Evolutionary conservation across 2,113 vertebrate genomes (phyloP).

Genomic region (Hyperoodon ampullatus): DNA sequence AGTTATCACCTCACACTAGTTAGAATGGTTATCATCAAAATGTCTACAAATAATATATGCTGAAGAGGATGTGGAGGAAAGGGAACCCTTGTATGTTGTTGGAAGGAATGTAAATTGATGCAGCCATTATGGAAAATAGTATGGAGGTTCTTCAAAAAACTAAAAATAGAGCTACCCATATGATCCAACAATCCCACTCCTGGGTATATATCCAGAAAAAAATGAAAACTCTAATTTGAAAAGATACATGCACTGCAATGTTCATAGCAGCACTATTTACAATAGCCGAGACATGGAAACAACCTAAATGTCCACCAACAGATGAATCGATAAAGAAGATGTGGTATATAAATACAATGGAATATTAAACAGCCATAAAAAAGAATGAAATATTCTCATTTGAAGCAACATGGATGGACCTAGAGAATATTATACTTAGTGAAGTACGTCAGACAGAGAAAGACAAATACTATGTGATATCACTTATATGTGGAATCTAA

Average conservation of each 20-base stretch:
- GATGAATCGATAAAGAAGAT: not conserved
- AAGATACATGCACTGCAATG: not conserved
- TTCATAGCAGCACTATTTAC: not conserved
- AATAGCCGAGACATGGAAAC: not conserved
- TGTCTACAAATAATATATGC: not conserved
- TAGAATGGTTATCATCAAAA: not conserved
- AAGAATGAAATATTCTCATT: not conserved
- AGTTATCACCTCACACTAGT: not conserved
- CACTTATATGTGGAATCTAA: not conserved
- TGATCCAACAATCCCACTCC: not conserved
- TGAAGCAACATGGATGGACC: not conserved
- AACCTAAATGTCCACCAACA: not conserved
- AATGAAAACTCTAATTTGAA: not conserved
- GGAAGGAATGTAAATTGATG: not conserved
- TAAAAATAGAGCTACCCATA: not conserved
- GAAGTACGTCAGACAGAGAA: not conserved
- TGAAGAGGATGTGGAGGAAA: not conserved
- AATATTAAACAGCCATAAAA: not conserved
- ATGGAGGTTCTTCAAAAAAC: not conserved
- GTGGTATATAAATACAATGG: not conserved
- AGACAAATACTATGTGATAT: not conserved
- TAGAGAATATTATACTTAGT: not conserved
- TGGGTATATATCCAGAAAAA: not conserved
- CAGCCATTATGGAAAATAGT: not conserved
- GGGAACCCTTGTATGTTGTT: not conserved